Conservation (phyloP, 2,888 invertebrate species). For the Pseudeuparius sepicola region DNA sequence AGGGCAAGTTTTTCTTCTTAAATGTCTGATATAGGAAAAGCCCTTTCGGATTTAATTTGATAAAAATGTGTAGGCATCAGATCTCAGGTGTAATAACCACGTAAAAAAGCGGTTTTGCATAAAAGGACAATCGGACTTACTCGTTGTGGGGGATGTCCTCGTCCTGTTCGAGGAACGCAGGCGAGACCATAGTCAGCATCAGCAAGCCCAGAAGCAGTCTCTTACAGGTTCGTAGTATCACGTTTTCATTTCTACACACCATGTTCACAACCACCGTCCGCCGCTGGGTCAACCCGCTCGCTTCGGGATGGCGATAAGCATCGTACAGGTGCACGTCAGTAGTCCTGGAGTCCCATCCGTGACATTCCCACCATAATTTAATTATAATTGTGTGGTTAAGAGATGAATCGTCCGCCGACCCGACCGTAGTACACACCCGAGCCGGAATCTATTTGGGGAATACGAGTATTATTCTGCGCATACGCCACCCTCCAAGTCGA, state of each 20-base stretch:
- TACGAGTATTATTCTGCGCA: constrained; percentile 27
- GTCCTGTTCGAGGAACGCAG: constrained; percentile 60
- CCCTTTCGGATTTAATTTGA: too few species aligned
- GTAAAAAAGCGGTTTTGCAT: too few species aligned
- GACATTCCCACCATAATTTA: constrained; percentile 24
- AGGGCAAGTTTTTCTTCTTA: too few species aligned
- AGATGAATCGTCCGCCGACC: constrained; percentile 29
- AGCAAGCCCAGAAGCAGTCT: constrained; percentile 23
- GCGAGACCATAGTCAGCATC: constrained; percentile 37
- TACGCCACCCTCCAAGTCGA: constrained; percentile 29
- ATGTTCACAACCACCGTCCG: constrained; percentile 22
- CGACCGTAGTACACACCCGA: constrained; percentile 39
- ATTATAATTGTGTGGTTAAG: constrained; percentile 26
- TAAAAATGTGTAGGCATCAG: too few species aligned
- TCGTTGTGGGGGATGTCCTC: constrained; percentile 86
- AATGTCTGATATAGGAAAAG: too few species aligned
- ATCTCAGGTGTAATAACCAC: too few species aligned
- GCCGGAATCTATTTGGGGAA: constrained; percentile 34
- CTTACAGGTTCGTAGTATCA: constrained; percentile 18
- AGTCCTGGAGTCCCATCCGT: too few species aligned
- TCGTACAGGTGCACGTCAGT: too few species aligned
- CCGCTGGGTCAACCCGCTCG: neutral
- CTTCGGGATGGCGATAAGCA: too few species aligned
- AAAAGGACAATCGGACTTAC: too few species aligned
- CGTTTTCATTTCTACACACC: constrained; percentile 27